phyloP scores from a whole-genome alignment of 1,140 invertebrate genomes.

The Glomeris maerens region DNA sequence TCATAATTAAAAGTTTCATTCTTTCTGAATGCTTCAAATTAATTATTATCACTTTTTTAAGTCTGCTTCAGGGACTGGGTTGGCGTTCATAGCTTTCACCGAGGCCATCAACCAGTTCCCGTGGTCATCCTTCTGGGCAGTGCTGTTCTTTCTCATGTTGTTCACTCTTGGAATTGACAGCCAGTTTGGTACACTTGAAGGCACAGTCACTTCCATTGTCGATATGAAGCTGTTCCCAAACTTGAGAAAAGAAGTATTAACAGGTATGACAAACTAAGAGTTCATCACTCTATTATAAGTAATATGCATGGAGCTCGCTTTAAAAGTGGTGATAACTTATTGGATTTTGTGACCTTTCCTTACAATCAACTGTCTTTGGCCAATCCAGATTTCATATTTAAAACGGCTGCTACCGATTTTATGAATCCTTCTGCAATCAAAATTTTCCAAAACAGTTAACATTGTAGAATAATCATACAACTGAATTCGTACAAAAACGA shows the following conservation, averaged over 20 bases:
- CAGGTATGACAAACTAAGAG: slow-evolving; percentile 49
- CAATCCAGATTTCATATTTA: too few relatives aligned
- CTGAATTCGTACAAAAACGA: too few relatives aligned
- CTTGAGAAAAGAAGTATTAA: slow-evolving; percentile 76
- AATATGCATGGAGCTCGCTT: too few relatives aligned
- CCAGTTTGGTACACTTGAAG: slow-evolving; percentile 87
- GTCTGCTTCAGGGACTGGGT: slow-evolving; percentile 80
- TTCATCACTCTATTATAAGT: too few relatives aligned
- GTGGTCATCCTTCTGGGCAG: slow-evolving; percentile 81
- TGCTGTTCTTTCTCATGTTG: slow-evolving; percentile 90
- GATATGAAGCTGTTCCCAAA: slow-evolving; percentile 91
- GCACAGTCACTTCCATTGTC: slow-evolving; percentile 87
- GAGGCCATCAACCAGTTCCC: slow-evolving; percentile 94
- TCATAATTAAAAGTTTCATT: slow-evolving; percentile 19
- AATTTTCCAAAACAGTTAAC: too few relatives aligned
- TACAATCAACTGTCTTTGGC: too few relatives aligned
- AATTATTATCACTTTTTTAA: slow-evolving; percentile 32
- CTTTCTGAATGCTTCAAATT: slow-evolving; percentile 12
- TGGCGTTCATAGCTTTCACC: slow-evolving; percentile 92
- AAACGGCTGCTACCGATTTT: too few relatives aligned
- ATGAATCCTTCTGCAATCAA: too few relatives aligned
- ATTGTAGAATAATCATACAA: too few relatives aligned
- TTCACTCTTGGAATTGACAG: slow-evolving; percentile 90
- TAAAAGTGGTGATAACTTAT: too few relatives aligned
- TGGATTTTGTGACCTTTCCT: too few relatives aligned